Conservation (phyloP, 2,797 vertebrate species). For the Megalops cyprinoides region DNA sequence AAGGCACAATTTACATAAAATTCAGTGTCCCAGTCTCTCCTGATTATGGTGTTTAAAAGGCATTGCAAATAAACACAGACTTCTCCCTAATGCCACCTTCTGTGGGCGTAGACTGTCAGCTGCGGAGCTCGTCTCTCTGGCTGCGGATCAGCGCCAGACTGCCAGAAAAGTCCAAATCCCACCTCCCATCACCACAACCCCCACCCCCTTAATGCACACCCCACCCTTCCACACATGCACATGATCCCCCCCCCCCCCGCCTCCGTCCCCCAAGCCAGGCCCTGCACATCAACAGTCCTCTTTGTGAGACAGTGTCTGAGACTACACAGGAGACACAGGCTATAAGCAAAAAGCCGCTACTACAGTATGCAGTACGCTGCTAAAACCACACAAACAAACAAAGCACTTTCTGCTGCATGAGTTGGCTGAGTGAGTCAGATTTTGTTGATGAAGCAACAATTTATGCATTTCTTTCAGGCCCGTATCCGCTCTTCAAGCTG, state of each 20-base stretch:
- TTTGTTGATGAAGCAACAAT: background rate
- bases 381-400: no score
- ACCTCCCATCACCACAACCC: background rate
- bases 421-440: background rate
- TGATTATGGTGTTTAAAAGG: conserved; percentile 73
- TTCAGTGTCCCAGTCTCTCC: conserved; percentile 66
- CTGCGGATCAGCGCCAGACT: background rate
- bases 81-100: conserved; percentile 43
- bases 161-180: background rate
- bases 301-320: no score
- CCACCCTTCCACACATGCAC: no score
- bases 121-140: background rate
- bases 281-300: background rate
- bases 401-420: no score
- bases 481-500: background rate
- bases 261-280: no score
- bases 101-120: conserved; percentile 8
- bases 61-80: conserved; percentile 70
- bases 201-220: no score
- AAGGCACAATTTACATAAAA: conserved; percentile 79
- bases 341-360: no score
- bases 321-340: no score
- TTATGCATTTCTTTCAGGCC: background rate
- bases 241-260: background rate
- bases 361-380: no score